Base-by-base conservation (phyloP, 2,797 vertebrate species). In the Sebastolobus alascanus region DNA sequence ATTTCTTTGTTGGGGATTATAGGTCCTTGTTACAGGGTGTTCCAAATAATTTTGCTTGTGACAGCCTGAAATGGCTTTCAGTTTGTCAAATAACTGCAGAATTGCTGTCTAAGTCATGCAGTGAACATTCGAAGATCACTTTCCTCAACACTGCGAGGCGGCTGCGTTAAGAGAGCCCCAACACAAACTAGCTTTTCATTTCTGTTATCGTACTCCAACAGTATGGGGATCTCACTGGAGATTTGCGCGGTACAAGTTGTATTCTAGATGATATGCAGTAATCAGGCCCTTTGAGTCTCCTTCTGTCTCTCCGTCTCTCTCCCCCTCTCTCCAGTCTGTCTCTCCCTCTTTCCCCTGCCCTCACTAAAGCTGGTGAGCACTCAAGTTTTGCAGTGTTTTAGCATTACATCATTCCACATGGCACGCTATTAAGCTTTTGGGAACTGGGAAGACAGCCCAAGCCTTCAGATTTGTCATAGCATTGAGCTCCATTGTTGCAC, bases 331-430 rank as follows among this genome's bases (percentile, higher is more conserved):
- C 79, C 76, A 82, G 84, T 77, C 75, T 87, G 75, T 84, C 82
- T 86, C 84, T 85, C 77, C 68, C 83, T 77, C 75, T 85, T 81
- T 77, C 68, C 81, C 80, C 73, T 79, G 74, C 80, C 73, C 86
- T 88, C 83, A 71, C 92, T 87, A 91, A 93, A 93, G 91, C 93
- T 86, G 84, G 86, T 88, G 89, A 90, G 88, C 83, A 67, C 87
- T 91, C 89, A 91, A 92, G 91, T 93, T 93, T 94, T 91, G 85
- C 93, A 93, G 91, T 95, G 94, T 95, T 94, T 95, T 92, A 93
- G 89, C 91, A 90, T 96, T 96, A 95, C 94, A 95, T 96, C 95
- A 95, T 91, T 95, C 91, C 91, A 92, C 92, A 94, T 93, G 90
- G 91, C 94, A 89, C 85, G 79, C 90, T 89, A 94, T 95, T 95